Percentiles rank a stretch among this genome's conserved stretches.
Evolutionary conservation across 2,113 vertebrate species (phyloP).

Genomic region (Jacana jacana): DNA sequence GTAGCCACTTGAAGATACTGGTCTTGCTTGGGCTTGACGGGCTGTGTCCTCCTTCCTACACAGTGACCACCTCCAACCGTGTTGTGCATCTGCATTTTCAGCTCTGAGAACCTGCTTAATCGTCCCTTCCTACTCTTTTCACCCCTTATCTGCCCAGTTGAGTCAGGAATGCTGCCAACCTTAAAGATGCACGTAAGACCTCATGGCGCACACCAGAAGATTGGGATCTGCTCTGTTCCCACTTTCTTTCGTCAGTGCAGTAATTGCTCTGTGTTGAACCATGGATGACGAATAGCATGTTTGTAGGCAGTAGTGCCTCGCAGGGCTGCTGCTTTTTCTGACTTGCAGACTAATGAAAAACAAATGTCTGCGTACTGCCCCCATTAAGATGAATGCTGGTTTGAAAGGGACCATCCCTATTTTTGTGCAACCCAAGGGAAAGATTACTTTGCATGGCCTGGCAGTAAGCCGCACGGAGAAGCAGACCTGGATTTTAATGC

Average conservation of each 20-base stretch:
- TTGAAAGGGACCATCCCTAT: neutral
- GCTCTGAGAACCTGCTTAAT: neutral
- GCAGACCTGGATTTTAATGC: neutral
- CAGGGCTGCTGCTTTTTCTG: neutral
- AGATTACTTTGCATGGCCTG: neutral
- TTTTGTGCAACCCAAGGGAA: neutral
- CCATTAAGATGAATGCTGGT: fast-evolving
- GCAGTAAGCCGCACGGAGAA: neutral
- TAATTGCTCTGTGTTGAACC: neutral
- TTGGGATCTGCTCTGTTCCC: neutral
- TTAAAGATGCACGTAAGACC: neutral
- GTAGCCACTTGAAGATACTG: neutral
- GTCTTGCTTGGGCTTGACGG: neutral
- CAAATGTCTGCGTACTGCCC: neutral
- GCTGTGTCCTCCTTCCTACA: neutral
- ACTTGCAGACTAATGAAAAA: neutral
- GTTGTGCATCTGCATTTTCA: neutral
- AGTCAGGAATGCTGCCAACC: neutral
- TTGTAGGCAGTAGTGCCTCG: neutral
- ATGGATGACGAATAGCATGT: neutral
- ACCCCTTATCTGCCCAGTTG: neutral
- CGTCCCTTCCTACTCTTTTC: neutral
- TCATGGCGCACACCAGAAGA: neutral
- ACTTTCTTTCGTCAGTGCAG: neutral
- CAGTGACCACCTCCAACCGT: neutral